A percentile compares a stretch with the other conserved stretches of the same genome.
Conservation (phyloP, 2,797 vertebrate species). For the Melanotaenia boesemani region DNA sequence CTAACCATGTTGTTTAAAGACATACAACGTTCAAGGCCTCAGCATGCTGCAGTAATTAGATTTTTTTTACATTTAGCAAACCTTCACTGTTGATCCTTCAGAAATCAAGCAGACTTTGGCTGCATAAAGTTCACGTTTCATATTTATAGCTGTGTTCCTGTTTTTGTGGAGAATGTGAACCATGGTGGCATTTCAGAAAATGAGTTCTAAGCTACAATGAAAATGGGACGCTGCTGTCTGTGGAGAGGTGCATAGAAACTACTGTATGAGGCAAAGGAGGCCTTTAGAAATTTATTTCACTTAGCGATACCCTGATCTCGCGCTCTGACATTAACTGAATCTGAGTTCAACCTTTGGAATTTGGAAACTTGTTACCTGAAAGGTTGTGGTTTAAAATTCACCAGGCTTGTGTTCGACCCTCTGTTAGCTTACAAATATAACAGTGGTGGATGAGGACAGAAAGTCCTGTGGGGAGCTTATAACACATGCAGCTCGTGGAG, state of each 20-base stretch:
- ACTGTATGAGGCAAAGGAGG: background rate
- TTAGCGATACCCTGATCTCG: constrained; percentile 14
- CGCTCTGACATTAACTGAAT: constrained; percentile 10
- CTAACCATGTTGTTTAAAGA: background rate
- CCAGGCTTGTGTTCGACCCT: constrained; percentile 9
- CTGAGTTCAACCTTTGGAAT: background rate
- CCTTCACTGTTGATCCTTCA: background rate
- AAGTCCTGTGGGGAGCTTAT: constrained; percentile 3
- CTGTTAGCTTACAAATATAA: constrained; percentile 1
- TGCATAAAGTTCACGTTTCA: background rate
- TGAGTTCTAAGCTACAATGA: constrained; percentile 10
- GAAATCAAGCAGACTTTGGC: background rate
- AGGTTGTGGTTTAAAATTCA: constrained; percentile 8
- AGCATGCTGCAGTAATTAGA: no score
- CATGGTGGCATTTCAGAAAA: constrained; percentile 5
- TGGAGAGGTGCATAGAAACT: background rate
- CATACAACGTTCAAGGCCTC: no score
- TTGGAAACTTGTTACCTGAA: constrained; percentile 5
- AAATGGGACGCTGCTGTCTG: background rate
- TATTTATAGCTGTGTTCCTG: background rate
- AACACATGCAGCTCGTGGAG: background rate
- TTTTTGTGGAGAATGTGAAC: constrained; percentile 2
- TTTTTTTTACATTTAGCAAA: no score
- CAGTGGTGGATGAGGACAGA: constrained; percentile 18
- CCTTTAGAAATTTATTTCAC: constrained; percentile 9